Evolutionary conservation across 2,888 invertebrate genomes (phyloP).

Genomic region (Zygogramma bicolorata): DNA sequence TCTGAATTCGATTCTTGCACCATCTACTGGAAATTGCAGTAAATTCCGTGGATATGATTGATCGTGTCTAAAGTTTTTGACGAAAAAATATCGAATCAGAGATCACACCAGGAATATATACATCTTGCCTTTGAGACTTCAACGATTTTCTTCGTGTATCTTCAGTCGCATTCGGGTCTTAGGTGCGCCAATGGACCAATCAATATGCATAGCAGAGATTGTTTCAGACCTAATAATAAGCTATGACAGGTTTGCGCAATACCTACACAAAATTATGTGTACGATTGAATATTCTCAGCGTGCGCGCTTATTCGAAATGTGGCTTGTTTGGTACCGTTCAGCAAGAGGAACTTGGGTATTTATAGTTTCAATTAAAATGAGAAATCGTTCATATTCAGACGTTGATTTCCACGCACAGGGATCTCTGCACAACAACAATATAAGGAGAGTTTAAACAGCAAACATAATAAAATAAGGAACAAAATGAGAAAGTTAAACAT

Average conservation of each 20-base stretch:
- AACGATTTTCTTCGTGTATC: too few relatives aligned
- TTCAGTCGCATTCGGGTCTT: not conserved
- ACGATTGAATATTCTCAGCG: not conserved
- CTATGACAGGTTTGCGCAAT: slow-evolving; percentile 19
- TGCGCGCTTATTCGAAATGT: not conserved
- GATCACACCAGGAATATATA: too few relatives aligned
- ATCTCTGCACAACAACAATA: not conserved
- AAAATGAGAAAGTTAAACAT: too few relatives aligned
- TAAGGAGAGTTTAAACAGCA: too few relatives aligned
- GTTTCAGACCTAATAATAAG: slow-evolving; percentile 14
- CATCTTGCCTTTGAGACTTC: too few relatives aligned
- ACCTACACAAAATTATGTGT: not conserved
- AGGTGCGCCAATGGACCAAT: not conserved
- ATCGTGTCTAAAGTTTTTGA: too few relatives aligned
- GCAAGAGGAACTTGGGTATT: not conserved
- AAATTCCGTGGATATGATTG: too few relatives aligned
- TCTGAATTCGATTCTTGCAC: too few relatives aligned
- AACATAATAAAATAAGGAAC: too few relatives aligned
- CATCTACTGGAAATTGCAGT: too few relatives aligned
- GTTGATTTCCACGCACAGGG: not conserved
- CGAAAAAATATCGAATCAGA: too few relatives aligned
- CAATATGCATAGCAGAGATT: not conserved
- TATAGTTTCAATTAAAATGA: not conserved
- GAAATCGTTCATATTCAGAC: not conserved
- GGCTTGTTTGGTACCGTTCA: not conserved